phyloP scores from a whole-genome alignment of 1,140 invertebrate species.

The Ips nitidus region DNA sequence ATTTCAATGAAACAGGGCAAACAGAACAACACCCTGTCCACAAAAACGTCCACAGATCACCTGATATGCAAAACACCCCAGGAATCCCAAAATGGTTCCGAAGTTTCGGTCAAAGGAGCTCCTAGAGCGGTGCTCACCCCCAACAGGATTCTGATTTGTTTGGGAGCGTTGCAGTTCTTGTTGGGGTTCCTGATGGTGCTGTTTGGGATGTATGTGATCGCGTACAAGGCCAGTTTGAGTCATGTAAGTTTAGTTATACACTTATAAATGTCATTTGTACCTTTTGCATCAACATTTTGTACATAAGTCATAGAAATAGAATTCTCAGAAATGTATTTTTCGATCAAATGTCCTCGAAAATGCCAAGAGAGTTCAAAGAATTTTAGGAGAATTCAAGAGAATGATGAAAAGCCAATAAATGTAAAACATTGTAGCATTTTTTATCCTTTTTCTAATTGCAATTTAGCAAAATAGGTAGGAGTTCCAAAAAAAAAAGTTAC shows the following conservation, averaged over 20 bases:
- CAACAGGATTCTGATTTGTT: constrained; percentile 51
- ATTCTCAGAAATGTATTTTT: no score
- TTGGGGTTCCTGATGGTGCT: constrained; percentile 60
- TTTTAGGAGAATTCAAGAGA: no score
- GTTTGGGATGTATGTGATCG: constrained; percentile 59
- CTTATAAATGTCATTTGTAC: background rate
- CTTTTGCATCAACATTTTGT: no score
- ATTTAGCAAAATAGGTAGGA: no score
- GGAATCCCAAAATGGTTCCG: constrained; percentile 49
- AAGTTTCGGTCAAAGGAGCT: constrained; percentile 39
- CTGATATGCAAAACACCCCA: constrained; percentile 59
- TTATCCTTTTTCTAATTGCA: no score
- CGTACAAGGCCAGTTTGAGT: constrained; percentile 60
- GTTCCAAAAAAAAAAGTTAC: no score
- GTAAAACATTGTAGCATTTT: no score
- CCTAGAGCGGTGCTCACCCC: constrained; percentile 26
- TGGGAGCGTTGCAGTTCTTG: constrained; percentile 58
- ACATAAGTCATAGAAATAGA: no score
- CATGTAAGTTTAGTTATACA: constrained; percentile 46
- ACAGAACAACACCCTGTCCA: constrained; percentile 42
- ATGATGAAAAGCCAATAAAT: no score
- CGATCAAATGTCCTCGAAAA: no score
- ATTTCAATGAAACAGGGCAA: background rate
- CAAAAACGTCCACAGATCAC: constrained; percentile 57
- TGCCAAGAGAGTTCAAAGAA: no score